These are phyloP conservation scores for Gymnoscelis rufifasciata DNA, from an alignment of 2,888 invertebrate species.

Conservation along the genomic window DNA sequence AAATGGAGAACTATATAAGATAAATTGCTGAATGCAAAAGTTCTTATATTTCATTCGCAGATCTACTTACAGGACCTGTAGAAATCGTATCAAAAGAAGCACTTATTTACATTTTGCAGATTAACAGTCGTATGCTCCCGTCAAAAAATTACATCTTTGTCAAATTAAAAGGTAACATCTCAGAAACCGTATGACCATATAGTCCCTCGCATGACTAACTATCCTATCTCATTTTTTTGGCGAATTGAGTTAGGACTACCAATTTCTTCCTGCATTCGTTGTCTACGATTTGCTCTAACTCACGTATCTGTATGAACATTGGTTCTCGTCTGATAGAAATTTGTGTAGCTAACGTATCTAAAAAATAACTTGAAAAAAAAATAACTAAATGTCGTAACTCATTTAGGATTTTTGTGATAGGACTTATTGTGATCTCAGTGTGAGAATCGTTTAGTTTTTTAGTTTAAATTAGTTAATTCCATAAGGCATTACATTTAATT, in stretches of 20 bases:
- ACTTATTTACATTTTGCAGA: too few relatives aligned
- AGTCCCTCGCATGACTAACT: not conserved
- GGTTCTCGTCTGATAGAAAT: conserved; percentile 1
- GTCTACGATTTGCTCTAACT: not conserved
- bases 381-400: conserved; percentile 6
- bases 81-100: too few relatives aligned
- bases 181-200: too few relatives aligned
- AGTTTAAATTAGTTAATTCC: not conserved
- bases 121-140: too few relatives aligned
- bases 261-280: not conserved
- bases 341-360: conserved; percentile 7
- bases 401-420: not conserved
- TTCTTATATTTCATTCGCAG: too few relatives aligned
- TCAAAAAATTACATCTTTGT: too few relatives aligned
- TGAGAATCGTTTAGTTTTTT: not conserved
- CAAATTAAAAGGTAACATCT: too few relatives aligned
- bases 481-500: conserved; percentile 1
- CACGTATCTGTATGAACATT: not conserved
- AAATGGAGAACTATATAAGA: not conserved
- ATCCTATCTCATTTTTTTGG: not conserved
- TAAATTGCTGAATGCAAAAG: too few relatives aligned
- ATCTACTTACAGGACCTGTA: too few relatives aligned
- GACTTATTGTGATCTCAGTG: not conserved
- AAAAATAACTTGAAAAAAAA: conserved; percentile 7
- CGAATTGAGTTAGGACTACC: not conserved